Conservation (phyloP, 2,888 invertebrate species). For the Macropis europaea region DNA sequence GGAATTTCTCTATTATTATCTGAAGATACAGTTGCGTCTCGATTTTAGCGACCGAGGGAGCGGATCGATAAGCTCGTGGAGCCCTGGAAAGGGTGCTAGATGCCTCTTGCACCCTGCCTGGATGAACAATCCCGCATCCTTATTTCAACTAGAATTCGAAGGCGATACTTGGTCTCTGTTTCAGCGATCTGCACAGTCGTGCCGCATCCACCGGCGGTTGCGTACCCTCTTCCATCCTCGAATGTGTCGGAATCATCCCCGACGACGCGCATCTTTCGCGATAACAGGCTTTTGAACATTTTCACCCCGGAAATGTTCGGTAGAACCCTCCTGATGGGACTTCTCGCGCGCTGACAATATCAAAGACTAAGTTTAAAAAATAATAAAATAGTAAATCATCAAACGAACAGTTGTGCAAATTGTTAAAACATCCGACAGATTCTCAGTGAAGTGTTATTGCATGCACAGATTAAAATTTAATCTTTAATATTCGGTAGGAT, state of each 20-base stretch:
- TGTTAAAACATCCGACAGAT: background rate
- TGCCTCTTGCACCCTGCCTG: constrained; percentile 36
- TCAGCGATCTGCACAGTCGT: constrained; percentile 62
- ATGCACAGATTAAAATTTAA: background rate
- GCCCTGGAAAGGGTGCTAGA: constrained; percentile 23
- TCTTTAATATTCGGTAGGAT: background rate
- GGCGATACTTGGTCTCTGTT: constrained; percentile 42
- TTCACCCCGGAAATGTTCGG: background rate
- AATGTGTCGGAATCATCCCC: too few species aligned
- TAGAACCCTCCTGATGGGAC: background rate
- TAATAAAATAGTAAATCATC: background rate
- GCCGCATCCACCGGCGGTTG: constrained; percentile 68
- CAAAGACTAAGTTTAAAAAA: background rate
- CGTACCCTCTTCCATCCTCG: constrained; percentile 41
- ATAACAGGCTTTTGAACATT: background rate
- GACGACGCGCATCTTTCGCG: background rate
- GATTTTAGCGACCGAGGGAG: constrained; percentile 20
- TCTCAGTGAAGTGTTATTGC: background rate
- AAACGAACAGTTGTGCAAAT: background rate
- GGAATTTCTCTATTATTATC: background rate
- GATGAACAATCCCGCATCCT: constrained; percentile 16
- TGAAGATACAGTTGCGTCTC: constrained; percentile 17
- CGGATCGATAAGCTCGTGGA: constrained; percentile 17
- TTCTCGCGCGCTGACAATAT: background rate
- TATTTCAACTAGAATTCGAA: constrained; percentile 16